Evolutionary conservation across 2,888 invertebrate genomes (phyloP).

Genomic region (Subacronicta megacephala): DNA sequence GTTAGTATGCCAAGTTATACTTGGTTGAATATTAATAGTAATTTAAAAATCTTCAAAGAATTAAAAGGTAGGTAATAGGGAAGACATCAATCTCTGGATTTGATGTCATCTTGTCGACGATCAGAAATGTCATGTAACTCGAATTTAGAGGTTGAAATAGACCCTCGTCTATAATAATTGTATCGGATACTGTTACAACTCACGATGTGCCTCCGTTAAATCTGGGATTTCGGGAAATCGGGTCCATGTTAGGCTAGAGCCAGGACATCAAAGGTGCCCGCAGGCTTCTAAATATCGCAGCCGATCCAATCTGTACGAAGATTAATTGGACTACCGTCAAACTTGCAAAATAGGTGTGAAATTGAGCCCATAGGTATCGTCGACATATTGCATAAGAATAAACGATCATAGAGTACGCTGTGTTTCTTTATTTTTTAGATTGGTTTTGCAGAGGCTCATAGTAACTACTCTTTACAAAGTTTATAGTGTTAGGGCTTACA

Average conservation of each 20-base stretch:
- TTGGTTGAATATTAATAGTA: too few species aligned
- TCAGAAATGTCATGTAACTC: too few species aligned
- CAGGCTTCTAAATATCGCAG: slow-evolving; percentile 42
- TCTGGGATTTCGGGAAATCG: slow-evolving; percentile 21
- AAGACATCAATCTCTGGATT: too few species aligned
- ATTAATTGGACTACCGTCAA: slow-evolving; percentile 38
- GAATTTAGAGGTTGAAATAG: neutral
- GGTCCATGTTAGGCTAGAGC: slow-evolving; percentile 10
- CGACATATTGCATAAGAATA: neutral
- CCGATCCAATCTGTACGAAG: slow-evolving; percentile 45
- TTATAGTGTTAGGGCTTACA: too few species aligned
- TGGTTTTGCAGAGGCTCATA: neutral
- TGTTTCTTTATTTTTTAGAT: neutral
- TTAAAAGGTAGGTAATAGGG: too few species aligned
- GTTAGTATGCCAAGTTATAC: too few species aligned
- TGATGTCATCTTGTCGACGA: too few species aligned
- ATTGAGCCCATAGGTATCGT: slow-evolving; percentile 24
- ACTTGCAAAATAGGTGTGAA: slow-evolving; percentile 49
- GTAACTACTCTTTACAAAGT: too few species aligned
- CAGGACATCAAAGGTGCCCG: slow-evolving; percentile 42
- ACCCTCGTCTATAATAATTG: neutral
- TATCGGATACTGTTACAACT: too few species aligned
- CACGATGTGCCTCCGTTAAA: slow-evolving; percentile 14
- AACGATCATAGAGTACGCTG: too few species aligned
- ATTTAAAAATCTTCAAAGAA: too few species aligned